Evolutionary conservation across 2,113 vertebrate genomes (phyloP).

Genomic region (Scomber colias): DNA sequence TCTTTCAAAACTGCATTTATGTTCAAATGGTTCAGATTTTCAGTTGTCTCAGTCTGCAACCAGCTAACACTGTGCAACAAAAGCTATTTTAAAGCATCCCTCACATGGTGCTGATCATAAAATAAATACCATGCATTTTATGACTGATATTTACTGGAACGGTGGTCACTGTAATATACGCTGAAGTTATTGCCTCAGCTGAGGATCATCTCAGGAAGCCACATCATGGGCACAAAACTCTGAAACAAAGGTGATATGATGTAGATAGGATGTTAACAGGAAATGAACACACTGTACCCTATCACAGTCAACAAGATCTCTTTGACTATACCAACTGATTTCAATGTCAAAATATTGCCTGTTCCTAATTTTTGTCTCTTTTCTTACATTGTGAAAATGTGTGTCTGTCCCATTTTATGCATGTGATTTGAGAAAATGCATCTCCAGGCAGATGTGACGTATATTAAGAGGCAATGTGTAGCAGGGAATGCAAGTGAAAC

Average conservation of each 20-base stretch:
- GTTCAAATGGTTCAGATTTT: too few species aligned
- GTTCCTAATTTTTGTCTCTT: too few species aligned
- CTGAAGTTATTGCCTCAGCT: neutral
- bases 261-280: neutral
- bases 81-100: neutral
- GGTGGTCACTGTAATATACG: neutral
- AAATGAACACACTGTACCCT: neutral
- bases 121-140: neutral
- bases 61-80: neutral
- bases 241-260: neutral
- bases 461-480: too few species aligned
- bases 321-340: too few species aligned
- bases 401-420: neutral
- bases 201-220: neutral
- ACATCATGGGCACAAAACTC: neutral
- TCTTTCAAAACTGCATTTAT: too few species aligned
- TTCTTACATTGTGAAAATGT: neutral
- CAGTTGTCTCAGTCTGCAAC: neutral
- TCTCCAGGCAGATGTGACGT: neutral
- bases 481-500: neutral
- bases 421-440: neutral
- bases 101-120: neutral
- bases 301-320: too few species aligned
- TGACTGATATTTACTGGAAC: neutral
- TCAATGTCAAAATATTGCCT: too few species aligned